Conservation (phyloP, 53 echinoderm and acorn worm genomes). For the Antedon mediterranea region DNA sequence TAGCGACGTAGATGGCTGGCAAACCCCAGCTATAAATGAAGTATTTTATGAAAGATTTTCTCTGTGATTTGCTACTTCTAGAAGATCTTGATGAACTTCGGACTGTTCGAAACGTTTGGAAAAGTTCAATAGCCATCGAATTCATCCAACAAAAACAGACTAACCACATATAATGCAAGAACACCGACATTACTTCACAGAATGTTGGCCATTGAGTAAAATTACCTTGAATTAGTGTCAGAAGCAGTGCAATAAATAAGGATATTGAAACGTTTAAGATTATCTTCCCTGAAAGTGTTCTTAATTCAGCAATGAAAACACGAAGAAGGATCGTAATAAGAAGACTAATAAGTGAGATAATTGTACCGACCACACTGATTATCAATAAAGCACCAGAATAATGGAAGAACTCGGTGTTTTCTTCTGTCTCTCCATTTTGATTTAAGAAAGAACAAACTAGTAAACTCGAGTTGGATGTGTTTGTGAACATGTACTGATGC, state of each 20-base stretch:
- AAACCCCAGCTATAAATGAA: conserved; percentile 14
- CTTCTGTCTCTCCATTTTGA: not conserved
- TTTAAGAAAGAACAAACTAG: not conserved
- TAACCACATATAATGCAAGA: conserved; percentile 21
- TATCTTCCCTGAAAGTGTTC: conserved; percentile 15
- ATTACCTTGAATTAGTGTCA: conserved; percentile 4
- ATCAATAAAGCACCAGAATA: not conserved
- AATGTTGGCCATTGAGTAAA: not conserved
- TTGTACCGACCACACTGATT: not conserved
- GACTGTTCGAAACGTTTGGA: not conserved
- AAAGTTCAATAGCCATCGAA: not conserved
- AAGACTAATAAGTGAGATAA: not conserved
- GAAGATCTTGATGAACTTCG: not conserved
- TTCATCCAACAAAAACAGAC: conserved; percentile 20
- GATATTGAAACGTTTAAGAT: not conserved
- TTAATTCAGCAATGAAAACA: not conserved
- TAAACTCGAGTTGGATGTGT: not conserved
- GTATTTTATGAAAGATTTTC: conserved; percentile 8
- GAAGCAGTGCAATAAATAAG: not conserved
- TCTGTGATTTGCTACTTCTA: not conserved
- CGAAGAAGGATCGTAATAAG: not conserved
- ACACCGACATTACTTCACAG: not conserved
- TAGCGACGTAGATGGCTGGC: not conserved
- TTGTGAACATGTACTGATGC: not conserved
- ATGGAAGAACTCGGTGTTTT: not conserved